Base-by-base conservation (phyloP, 2,888 invertebrate genomes). In the Pedicia rivosa region DNA sequence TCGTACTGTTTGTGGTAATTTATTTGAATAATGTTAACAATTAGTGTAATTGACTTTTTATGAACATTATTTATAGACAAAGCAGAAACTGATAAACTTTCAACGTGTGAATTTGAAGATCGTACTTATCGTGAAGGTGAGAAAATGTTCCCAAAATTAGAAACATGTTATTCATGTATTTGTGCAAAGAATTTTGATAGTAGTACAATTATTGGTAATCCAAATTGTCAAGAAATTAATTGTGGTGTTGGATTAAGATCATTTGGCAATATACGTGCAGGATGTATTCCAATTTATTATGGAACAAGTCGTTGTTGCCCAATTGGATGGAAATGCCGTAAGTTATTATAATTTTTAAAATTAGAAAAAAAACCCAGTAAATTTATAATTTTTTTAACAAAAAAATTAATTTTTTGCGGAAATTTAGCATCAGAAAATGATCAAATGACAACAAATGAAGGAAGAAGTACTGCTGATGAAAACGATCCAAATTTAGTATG, bases 261-360 rank as follows among this genome's bases (percentile, higher is more conserved):
- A 38, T 39, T 41, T 12, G 33, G 19, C 7, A 36, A 42, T 12
- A 37, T 48, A 10, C 24, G 35, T 9, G 40, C 42, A 10, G 47
- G 46, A 5, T 48, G 48, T 26, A 35, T 43, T 34, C 48, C 48
- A 9, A 39, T 47, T 4, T 47, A 48, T 33, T 47, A 5, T 24
- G 24, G 24, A 5, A 24, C 24, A 5, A 3, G 10, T 10, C 24
- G 24, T 4, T 24, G 24, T 7, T 24, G 24, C n/a, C 24, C 24
- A 24, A 24, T 24, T 24, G 24, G 24, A 24, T 24, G 24, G 24
- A 24, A 24, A n/a, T 24, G 24, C n/a, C 24, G 10, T 24, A n/a
- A 24, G 8, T 24, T n/a, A n/a, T n/a, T n/a, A n/a, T n/a, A n/a
- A n/a, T n/a, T n/a, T n/a, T n/a, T n/a, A n/a, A n/a, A n/a, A n/a